Percentiles rank a stretch among this genome's conserved stretches.
Evolutionary conservation across 2,113 vertebrate genomes (phyloP).

Genomic region (Laticauda laticaudata): DNA sequence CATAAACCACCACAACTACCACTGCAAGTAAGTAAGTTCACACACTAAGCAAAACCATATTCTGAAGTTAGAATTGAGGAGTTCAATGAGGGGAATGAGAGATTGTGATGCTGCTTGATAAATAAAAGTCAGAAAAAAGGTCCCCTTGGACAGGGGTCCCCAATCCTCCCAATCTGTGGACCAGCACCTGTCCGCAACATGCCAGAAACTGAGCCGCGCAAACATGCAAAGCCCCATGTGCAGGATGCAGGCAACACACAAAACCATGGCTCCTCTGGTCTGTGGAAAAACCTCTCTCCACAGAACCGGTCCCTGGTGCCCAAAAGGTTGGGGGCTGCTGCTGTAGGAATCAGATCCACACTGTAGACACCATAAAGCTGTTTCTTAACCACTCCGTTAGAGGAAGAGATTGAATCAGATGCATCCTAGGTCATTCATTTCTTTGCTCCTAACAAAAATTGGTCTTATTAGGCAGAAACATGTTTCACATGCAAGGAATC

Average conservation of each 20-base stretch:
- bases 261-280: background rate
- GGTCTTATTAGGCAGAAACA: background rate
- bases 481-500: too few relatives aligned
- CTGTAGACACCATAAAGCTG: background rate
- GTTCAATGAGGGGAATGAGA: background rate
- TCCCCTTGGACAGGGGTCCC: background rate
- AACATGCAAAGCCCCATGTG: background rate
- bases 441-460: background rate
- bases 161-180: background rate
- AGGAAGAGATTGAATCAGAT: background rate
- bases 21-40: background rate
- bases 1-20: background rate
- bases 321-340: background rate
- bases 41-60: background rate
- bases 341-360: background rate
- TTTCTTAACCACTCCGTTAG: background rate
- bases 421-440: background rate
- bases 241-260: background rate
- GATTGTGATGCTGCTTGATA: background rate
- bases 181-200: background rate
- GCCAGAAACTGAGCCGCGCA: background rate
- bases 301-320: background rate
- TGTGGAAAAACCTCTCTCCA: background rate
- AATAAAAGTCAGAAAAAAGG: background rate
- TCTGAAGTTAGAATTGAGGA: background rate